Base-by-base conservation (phyloP, 2,113 vertebrate species). In the Scatophagus argus region DNA sequence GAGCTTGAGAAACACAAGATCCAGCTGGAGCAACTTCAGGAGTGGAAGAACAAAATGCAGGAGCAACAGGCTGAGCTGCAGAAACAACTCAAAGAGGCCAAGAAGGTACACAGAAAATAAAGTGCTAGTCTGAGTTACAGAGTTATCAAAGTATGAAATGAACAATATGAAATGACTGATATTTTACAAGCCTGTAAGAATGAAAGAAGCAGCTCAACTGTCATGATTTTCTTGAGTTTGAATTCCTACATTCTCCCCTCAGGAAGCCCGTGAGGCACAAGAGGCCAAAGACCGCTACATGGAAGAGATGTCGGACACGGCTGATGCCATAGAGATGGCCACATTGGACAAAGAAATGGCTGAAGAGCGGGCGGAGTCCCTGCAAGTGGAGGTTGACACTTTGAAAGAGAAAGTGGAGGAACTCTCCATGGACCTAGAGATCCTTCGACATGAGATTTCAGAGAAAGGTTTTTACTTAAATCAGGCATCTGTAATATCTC, bases 291-390 rank as follows among this genome's bases (percentile, higher is more conserved):
- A 99, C 2, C 96, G 90, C 77, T 99, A 99, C 93, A 99, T 98
- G 97, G 98, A 99, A 81, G 98, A 99, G 94, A 99, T 99, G 98
- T 95, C 98, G 0, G 98, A 99, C 89, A 99, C 97, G 0, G 98
- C 97, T 0, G 98, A 99, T 0, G 97, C 98, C 31, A 98, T 99
- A 0, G 98, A 99, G 85, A 99, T 99, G 98, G 98, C 98, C 38
- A 99, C 98, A 0, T 94, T 99, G 90, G 98, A 99, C 92, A 99
- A 99, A 92, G 98, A 99, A 93, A 99, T 99, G 98, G 98, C 98
- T 0, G 98, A 99, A 39, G 98, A 99, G 87, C 88, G 97, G 16
- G 97, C 97, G 0, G 98, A 99, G 91, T 99, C 97, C 1, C 90
- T 99, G 89, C 97, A 98, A 84, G 97, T 97, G 91, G 98, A 99